phyloP scores from a whole-genome alignment of 2,113 vertebrate species.

The Scophthalmus maximus region DNA sequence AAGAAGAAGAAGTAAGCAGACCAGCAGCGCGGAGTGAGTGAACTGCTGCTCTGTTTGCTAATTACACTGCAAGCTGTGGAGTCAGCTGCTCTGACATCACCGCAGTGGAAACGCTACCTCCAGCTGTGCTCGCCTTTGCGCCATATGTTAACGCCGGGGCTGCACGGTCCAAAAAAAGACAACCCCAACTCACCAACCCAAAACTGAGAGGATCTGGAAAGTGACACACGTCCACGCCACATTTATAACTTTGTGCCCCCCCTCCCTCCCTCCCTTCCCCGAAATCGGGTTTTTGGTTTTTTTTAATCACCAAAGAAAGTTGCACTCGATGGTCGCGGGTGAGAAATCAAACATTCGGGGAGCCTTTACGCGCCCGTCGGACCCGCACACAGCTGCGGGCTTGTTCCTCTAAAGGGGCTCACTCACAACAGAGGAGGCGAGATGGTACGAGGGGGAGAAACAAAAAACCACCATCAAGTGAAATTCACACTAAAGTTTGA shows the following conservation, averaged over 20 bases:
- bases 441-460: neutral
- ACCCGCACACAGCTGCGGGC: conserved; percentile 37
- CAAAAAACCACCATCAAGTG: neutral
- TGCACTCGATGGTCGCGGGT: conserved; percentile 5
- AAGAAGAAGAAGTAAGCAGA: conserved; percentile 61
- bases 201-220: conserved; percentile 44
- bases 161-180: conserved; percentile 77
- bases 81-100: conserved; percentile 97
- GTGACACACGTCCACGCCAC: conserved; percentile 46
- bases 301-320: conserved; percentile 4
- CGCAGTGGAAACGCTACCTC: conserved; percentile 90
- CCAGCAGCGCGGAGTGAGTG: conserved; percentile 75
- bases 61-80: conserved; percentile 94
- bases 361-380: conserved; percentile 25
- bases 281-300: neutral
- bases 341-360: conserved; percentile 25
- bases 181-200: conserved; percentile 74
- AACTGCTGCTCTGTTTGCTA: conserved; percentile 89
- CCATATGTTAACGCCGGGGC: conserved; percentile 87
- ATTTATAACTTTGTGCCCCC: conserved; percentile 52
- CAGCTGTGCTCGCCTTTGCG: conserved; percentile 90
- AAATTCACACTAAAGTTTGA: conserved; percentile 56
- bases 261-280: too few relatives aligned
- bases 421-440: conserved; percentile 2
- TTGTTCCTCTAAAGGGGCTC: conserved; percentile 7